Conservation (phyloP, 2,113 vertebrate species). For the Barbus barbus region DNA sequence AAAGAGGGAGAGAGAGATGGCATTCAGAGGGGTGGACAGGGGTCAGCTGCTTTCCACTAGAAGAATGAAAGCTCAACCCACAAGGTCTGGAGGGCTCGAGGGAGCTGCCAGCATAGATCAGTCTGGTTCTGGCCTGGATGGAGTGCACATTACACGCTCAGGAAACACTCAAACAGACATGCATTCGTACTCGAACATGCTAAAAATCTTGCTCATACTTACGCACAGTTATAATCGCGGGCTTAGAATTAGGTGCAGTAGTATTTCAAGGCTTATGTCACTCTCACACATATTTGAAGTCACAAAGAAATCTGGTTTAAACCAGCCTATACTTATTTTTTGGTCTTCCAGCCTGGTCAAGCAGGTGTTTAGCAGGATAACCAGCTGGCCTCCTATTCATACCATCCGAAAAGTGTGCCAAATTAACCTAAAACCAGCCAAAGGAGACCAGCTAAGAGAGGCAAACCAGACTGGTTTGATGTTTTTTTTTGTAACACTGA, state of each 20-base stretch:
- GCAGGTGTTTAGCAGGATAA: background rate
- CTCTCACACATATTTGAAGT: background rate
- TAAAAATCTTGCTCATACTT: background rate
- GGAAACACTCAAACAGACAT: background rate
- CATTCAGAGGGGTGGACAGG: constrained; percentile 40
- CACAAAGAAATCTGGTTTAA: background rate
- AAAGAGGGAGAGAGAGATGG: constrained; percentile 14
- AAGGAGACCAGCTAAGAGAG: background rate
- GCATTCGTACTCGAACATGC: background rate
- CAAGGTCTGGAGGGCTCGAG: constrained; percentile 69
- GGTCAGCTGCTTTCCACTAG: constrained; percentile 46
- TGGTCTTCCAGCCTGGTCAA: background rate
- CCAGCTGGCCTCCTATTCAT: background rate
- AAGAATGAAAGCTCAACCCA: constrained; percentile 60
- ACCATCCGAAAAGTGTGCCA: background rate
- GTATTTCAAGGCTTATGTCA: background rate
- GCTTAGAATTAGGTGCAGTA: background rate
- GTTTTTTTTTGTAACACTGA: background rate
- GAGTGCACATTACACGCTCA: constrained; percentile 12
- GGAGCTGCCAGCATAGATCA: constrained; percentile 68
- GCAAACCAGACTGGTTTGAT: background rate
- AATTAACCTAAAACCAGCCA: background rate
- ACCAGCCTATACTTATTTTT: background rate
- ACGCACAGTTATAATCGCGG: background rate
- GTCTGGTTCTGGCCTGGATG: constrained; percentile 64